Evolutionary conservation across 2,888 invertebrate species (phyloP).

Genomic region (Heliconius hortense): DNA sequence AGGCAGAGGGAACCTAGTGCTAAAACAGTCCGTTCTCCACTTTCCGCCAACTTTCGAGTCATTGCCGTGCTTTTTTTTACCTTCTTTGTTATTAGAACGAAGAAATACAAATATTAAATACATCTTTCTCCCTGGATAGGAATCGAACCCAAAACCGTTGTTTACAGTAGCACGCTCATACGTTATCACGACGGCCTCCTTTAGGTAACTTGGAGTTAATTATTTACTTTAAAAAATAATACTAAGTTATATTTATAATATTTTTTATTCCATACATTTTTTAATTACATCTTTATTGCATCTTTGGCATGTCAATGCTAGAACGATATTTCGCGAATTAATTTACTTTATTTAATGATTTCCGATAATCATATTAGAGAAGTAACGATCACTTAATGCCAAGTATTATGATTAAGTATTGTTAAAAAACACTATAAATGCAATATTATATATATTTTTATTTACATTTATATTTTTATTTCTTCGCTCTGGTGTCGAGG

Average conservation of each 20-base stretch:
- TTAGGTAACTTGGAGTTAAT: background rate
- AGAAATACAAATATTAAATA: too few relatives aligned
- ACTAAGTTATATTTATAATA: background rate
- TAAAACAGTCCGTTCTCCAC: too few relatives aligned
- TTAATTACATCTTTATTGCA: background rate
- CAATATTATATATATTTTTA: background rate
- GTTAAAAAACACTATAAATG: background rate
- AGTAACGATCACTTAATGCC: slow-evolving; percentile 13
- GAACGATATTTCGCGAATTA: slow-evolving; percentile 23
- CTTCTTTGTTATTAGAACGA: too few relatives aligned
- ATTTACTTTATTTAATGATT: slow-evolving; percentile 31
- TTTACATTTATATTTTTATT: too few relatives aligned
- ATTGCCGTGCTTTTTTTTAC: too few relatives aligned
- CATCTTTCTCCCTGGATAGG: too few relatives aligned
- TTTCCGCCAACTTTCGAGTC: too few relatives aligned
- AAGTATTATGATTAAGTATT: slow-evolving; percentile 6
- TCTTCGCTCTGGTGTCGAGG: too few relatives aligned
- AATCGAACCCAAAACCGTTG: background rate
- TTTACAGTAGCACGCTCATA: background rate
- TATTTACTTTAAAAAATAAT: background rate
- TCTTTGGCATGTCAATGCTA: slow-evolving; percentile 34
- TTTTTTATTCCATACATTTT: background rate
- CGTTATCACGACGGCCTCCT: background rate
- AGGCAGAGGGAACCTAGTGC: too few relatives aligned
- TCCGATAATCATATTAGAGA: slow-evolving; percentile 34